phyloP scores from a whole-genome alignment of 2,888 invertebrate species.

The Agrochola macilenta region DNA sequence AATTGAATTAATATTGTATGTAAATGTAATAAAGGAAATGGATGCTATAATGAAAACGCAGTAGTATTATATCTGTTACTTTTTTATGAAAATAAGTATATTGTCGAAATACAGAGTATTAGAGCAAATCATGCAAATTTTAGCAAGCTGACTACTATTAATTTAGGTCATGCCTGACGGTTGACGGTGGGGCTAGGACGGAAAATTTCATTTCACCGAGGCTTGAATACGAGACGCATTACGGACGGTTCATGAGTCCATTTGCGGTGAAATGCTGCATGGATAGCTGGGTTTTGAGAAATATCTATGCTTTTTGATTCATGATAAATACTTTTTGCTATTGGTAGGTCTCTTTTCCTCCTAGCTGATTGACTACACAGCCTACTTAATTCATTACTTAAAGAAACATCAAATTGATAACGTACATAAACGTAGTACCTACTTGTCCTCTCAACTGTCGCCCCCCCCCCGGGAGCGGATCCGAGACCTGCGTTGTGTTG shows the following conservation, averaged over 20 bases:
- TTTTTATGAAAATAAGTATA: too few species aligned
- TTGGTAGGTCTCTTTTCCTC: neutral
- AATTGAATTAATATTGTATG: too few species aligned
- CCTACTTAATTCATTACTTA: neutral
- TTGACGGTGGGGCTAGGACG: conserved; percentile 13
- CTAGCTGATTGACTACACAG: too few species aligned
- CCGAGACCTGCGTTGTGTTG: neutral
- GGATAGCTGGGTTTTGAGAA: neutral
- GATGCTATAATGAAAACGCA: too few species aligned
- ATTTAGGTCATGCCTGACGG: conserved; percentile 42
- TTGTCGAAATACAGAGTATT: conserved; percentile 20
- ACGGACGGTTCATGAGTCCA: conserved; percentile 38
- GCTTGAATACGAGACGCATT: conserved; percentile 43
- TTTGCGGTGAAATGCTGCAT: conserved; percentile 34
- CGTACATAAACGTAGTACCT: neutral
- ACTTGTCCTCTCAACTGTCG: too few species aligned
- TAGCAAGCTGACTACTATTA: conserved; percentile 30
- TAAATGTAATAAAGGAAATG: too few species aligned
- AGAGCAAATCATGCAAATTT: conserved; percentile 48
- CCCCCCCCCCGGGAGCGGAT: too few species aligned
- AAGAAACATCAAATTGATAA: neutral
- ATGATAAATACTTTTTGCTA: neutral
- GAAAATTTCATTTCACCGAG: conserved; percentile 46
- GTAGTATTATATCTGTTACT: too few species aligned
- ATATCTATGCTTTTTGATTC: neutral